A percentile compares a stretch with the other conserved stretches of the same genome.
phyloP scores from a whole-genome alignment of 2,113 vertebrate genomes.

The Gadus chalcogrammus region DNA sequence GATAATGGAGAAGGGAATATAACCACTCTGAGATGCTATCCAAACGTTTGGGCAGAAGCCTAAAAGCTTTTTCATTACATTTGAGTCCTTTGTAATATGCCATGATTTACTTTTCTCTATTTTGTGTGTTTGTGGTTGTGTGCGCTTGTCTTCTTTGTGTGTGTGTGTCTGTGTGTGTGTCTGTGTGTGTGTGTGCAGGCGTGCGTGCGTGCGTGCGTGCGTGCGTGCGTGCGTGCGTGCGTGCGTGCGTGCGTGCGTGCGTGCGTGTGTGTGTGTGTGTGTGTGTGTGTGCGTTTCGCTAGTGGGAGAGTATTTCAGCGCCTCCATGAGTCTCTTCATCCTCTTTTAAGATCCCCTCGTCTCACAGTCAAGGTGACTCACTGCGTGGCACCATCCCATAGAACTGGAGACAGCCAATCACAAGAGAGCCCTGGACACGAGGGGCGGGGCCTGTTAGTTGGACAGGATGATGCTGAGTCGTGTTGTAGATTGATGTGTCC shows the following conservation, averaged over 20 bases:
- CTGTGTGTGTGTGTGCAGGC: too few species aligned
- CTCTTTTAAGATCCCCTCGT: conserved; percentile 28
- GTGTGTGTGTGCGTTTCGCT: too few species aligned
- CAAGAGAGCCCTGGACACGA: conserved; percentile 40
- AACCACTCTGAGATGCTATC: not conserved
- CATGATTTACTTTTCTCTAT: not conserved
- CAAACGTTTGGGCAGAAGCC: not conserved
- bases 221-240: too few species aligned
- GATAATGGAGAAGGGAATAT: too few species aligned
- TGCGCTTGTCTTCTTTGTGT: too few species aligned
- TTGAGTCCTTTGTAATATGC: not conserved
- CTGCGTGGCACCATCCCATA: conserved; percentile 63
- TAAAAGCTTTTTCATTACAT: not conserved
- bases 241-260: too few species aligned
- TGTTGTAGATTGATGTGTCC: conserved; percentile 41
- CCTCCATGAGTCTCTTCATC: not conserved
- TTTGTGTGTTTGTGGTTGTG: too few species aligned
- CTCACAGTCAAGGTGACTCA: conserved; percentile 63
- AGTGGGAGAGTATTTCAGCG: conserved; percentile 16
- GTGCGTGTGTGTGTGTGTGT: too few species aligned
- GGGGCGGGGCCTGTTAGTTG: conserved; percentile 43
- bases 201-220: too few species aligned
- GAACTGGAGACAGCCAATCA: conserved; percentile 38
- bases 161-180: too few species aligned
- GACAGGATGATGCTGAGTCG: conserved; percentile 40